These are phyloP conservation scores for Athetis lepigone DNA, from an alignment of 2,888 invertebrate species.

Conservation along the genomic window DNA sequence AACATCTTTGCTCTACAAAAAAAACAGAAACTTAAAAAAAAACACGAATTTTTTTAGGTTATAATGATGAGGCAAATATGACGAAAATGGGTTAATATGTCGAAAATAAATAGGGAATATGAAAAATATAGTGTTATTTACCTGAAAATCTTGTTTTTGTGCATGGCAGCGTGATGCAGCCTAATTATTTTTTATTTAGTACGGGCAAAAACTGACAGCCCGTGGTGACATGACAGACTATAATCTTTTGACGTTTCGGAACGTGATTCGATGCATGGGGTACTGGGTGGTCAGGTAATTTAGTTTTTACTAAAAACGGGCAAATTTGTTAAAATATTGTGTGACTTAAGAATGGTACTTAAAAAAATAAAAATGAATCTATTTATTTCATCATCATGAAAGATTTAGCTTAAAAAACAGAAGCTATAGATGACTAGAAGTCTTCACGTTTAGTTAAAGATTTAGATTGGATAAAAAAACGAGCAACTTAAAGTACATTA, in stretches of 20 bases:
- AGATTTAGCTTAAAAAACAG: too few species aligned
- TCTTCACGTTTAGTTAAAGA: too few species aligned
- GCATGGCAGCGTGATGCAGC: constrained; percentile 87
- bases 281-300: constrained; percentile 42
- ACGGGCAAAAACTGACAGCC: constrained; percentile 87
- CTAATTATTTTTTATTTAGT: constrained; percentile 81
- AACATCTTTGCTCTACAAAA: constrained; percentile 5
- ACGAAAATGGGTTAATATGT: constrained; percentile 15
- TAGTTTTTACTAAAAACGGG: constrained; percentile 15
- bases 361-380: too few species aligned
- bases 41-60: constrained; percentile 72
- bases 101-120: constrained; percentile 13
- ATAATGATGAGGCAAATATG: constrained; percentile 80
- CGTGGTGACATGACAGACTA: constrained; percentile 86
- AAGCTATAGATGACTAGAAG: too few species aligned
- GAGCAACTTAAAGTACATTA: too few species aligned
- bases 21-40: constrained; percentile 61
- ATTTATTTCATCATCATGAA: too few species aligned
- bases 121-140: constrained; percentile 65
- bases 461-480: too few species aligned
- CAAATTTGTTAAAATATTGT: background rate
- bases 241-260: constrained; percentile 62
- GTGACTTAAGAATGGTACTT: too few species aligned
- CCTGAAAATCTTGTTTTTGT: constrained; percentile 88
- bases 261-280: constrained; percentile 56